Evolutionary conservation across 1,140 invertebrate species (phyloP).

Genomic region (Drosophila kanapiae): DNA sequence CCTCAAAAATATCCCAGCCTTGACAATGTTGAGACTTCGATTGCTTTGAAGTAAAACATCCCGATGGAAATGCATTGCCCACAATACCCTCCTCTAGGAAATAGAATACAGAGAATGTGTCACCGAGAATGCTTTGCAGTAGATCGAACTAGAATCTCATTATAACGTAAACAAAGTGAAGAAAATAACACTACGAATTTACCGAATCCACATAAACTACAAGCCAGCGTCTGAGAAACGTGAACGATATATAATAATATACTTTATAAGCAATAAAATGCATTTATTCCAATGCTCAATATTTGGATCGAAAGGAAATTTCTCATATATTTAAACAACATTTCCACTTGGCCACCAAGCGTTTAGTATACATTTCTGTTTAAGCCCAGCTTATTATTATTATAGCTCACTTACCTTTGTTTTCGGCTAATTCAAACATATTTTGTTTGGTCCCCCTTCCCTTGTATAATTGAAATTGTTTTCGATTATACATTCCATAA

Average conservation of each 20-base stretch:
- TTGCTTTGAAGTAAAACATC: conserved; percentile 22
- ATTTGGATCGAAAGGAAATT: background rate
- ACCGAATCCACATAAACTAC: too few relatives aligned
- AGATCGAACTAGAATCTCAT: too few relatives aligned
- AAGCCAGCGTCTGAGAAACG: too few relatives aligned
- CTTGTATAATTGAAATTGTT: conserved; percentile 35
- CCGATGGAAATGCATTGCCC: background rate
- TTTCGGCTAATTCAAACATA: background rate
- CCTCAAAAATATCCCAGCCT: conserved; percentile 43
- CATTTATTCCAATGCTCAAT: too few relatives aligned
- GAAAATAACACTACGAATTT: too few relatives aligned
- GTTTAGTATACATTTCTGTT: background rate
- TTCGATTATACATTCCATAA: conserved; percentile 16
- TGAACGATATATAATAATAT: too few relatives aligned
- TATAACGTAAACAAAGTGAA: too few relatives aligned
- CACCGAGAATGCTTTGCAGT: background rate
- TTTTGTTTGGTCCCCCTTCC: background rate
- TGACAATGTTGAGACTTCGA: conserved; percentile 34
- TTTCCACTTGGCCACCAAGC: background rate
- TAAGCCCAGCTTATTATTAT: background rate
- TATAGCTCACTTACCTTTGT: background rate
- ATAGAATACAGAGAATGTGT: background rate
- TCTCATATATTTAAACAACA: background rate
- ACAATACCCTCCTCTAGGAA: background rate
- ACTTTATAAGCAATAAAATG: too few relatives aligned